A percentile compares a stretch with the other conserved stretches of the same genome.
phyloP scores from a whole-genome alignment of 2,113 vertebrate genomes.

The Macheiramphus alcinus region DNA sequence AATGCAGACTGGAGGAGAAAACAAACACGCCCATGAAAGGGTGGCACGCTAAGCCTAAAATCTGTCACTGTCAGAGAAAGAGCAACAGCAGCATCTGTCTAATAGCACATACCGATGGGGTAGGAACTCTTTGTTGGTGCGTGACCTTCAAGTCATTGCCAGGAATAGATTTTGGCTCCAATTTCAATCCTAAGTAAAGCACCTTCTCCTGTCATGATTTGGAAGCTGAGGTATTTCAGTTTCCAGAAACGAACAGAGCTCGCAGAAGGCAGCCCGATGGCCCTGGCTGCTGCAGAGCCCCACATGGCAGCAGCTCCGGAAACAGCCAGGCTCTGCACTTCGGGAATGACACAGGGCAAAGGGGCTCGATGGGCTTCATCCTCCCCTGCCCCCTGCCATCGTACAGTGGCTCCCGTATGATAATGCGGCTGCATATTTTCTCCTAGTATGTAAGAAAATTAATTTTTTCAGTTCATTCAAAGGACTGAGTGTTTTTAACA shows the following conservation, averaged over 20 bases:
- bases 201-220: slow-evolving; percentile 51
- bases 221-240: slow-evolving; percentile 40
- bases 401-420: background rate
- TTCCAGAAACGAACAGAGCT: slow-evolving; percentile 49
- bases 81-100: slow-evolving; percentile 57
- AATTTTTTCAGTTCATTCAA: background rate
- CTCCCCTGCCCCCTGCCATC: background rate
- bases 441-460: background rate
- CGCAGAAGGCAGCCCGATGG: background rate
- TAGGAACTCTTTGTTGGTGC: slow-evolving; percentile 45
- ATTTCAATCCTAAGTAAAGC: slow-evolving; percentile 55
- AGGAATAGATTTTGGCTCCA: slow-evolving; percentile 62
- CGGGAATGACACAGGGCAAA: background rate
- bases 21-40: slow-evolving; percentile 49
- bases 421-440: background rate
- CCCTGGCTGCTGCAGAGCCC: background rate
- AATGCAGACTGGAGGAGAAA: slow-evolving; percentile 34
- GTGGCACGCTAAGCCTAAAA: background rate
- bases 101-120: slow-evolving; percentile 23
- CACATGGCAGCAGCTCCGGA: background rate
- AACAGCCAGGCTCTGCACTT: background rate
- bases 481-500: background rate
- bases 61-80: slow-evolving; percentile 60
- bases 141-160: slow-evolving; percentile 60
- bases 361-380: background rate